A percentile compares a stretch with the other conserved stretches of the same genome.
These are phyloP conservation scores for Alethe castanea DNA, from an alignment of 2,113 vertebrate genomes.

Conservation along the genomic window DNA sequence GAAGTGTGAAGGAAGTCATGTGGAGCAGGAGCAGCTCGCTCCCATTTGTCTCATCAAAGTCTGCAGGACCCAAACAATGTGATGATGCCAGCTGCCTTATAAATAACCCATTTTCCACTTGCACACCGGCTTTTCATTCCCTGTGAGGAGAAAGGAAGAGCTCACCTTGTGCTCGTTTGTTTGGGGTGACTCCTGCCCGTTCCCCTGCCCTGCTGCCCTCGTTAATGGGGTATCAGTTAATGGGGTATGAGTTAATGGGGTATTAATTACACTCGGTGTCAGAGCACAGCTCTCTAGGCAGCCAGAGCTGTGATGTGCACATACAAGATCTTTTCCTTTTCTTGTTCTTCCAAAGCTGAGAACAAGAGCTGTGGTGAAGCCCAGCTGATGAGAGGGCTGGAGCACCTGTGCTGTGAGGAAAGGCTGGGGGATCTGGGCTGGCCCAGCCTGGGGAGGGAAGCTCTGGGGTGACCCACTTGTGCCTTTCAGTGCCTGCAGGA, in stretches of 20 bases:
- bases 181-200: neutral
- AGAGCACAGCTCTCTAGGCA: neutral
- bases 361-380: neutral
- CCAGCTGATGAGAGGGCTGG: neutral
- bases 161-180: neutral
- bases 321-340: neutral
- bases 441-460: neutral
- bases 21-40: neutral
- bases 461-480: neutral
- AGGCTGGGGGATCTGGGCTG: neutral
- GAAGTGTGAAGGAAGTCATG: constrained; percentile 28
- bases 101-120: constrained; percentile 25
- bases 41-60: neutral
- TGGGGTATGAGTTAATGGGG: neutral
- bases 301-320: neutral
- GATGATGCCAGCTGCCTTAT: constrained; percentile 16
- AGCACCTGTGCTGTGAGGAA: neutral
- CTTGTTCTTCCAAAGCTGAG: neutral
- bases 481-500: neutral
- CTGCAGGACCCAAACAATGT: neutral
- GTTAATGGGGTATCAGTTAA: fast-evolving
- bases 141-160: neutral
- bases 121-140: neutral
- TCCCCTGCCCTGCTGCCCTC: neutral
- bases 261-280: neutral